Evolutionary conservation across 2,888 invertebrate species (phyloP), one percentile per base, ranked within the genome.

Genomic region (Chloroclysta siterata): DNA sequence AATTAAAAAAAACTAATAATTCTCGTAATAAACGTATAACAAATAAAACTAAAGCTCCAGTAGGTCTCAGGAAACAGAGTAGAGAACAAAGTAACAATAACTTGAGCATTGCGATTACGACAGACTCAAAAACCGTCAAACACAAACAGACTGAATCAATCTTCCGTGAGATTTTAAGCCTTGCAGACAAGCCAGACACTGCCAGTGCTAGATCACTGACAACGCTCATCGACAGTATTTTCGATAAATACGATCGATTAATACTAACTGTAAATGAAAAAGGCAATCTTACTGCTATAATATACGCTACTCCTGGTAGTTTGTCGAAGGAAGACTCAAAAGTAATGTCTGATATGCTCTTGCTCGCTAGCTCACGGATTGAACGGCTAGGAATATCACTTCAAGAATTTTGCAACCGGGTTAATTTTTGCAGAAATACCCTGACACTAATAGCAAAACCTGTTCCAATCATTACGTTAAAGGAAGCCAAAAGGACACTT

Each of bases 281-380:
- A 22, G 69, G 71, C 10, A 55, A 60, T 44, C 53, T 69, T 17
- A 59, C 63, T 33, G 64, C 57, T 5, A 29, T 66, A n/a, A 66
- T 71, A 28, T 60, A 53, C 28, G 68, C 65, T 7, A 70, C 74
- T 13, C 62, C 73, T 11, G 67, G 63, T 42, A 66, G 50, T 11
- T 61, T 81, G 13, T 54, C 74, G 14, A 67, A 70, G 8, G 60
- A 53, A 7, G 77, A 79, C 62, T 58, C 80, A 7, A 75, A 72
- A 68, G 71, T 76, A 14, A 66, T 81, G 0, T 71, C 76, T 15
- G 68, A 72, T 22, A 73, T 78, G 50, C 65, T 80, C 7, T 44
- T 63, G 5, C 66, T 69, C 44, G 78, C 75, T 29, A 69, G 74
- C 61, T 58, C 58, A 28, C 75, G 78, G 71, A 70, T 76, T 5